A percentile compares a stretch with the other conserved stretches of the same genome.
Evolutionary conservation across 2,113 vertebrate genomes (phyloP).

Genomic region (Dinomys branickii): DNA sequence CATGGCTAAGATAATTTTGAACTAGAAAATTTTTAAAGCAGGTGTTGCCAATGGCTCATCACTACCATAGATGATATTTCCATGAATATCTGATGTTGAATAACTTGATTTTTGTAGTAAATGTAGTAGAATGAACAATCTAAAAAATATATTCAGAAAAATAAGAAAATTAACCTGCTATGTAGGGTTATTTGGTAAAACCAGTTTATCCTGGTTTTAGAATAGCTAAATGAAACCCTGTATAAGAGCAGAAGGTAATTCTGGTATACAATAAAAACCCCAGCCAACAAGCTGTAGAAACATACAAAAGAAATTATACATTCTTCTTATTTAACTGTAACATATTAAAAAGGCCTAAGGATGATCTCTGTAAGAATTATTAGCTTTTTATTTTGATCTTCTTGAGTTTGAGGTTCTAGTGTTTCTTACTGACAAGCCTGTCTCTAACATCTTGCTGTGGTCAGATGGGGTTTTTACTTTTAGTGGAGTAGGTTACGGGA

Average conservation of each 20-base stretch:
- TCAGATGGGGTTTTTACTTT: background rate
- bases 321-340: background rate
- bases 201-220: conserved; percentile 10
- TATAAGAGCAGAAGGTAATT: background rate
- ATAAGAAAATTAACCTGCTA: background rate
- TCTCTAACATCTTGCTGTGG: background rate
- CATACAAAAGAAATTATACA: background rate
- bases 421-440: background rate
- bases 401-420: background rate
- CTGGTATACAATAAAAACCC: background rate
- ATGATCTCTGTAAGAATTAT: background rate
- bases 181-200: conserved; percentile 11
- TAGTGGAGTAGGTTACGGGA: background rate
- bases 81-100: conserved; percentile 20
- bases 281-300: conserved; percentile 9
- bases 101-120: background rate
- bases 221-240: background rate
- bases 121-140: background rate
- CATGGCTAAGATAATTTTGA: background rate
- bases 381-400: conserved; percentile 27
- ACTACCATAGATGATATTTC: background rate
- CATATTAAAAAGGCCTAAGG: background rate
- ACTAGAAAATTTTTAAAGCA: conserved; percentile 24
- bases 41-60: background rate
- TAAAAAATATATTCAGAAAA: conserved; percentile 23